phyloP scores from a whole-genome alignment of 1,140 invertebrate genomes.

The Oreohelix idahoensis region DNA sequence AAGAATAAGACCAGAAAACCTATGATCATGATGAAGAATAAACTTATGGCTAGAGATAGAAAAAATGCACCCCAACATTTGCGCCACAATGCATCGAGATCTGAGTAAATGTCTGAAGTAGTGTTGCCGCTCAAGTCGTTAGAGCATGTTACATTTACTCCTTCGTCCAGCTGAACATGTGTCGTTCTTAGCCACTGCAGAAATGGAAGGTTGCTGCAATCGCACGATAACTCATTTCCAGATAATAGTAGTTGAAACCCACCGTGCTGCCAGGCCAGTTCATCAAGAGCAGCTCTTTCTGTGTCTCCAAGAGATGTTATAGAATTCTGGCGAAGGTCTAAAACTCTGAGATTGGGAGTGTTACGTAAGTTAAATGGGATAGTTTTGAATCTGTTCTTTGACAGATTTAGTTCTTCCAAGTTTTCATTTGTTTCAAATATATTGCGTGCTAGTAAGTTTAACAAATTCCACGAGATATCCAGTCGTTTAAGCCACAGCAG shows the following conservation, averaged over 20 bases:
- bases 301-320: neutral
- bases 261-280: neutral
- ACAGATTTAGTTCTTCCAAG: neutral
- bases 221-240: conserved; percentile 3
- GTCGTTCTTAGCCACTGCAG: conserved; percentile 11
- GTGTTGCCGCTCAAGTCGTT: neutral
- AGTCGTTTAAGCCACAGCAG: neutral
- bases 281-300: neutral
- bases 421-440: neutral
- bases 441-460: neutral
- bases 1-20: neutral
- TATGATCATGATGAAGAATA: neutral
- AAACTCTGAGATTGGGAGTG: neutral
- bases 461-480: neutral
- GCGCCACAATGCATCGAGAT: neutral
- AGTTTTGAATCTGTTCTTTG: neutral
- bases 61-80: neutral
- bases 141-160: neutral
- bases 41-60: neutral
- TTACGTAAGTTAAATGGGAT: conserved; percentile 7
- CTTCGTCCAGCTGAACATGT: neutral
- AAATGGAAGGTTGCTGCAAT: neutral
- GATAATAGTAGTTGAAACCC: neutral
- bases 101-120: neutral
- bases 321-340: neutral